Percentiles rank a stretch among this genome's conserved stretches.
Conservation (phyloP, 2,113 vertebrate genomes). For the Siniperca chuatsi region DNA sequence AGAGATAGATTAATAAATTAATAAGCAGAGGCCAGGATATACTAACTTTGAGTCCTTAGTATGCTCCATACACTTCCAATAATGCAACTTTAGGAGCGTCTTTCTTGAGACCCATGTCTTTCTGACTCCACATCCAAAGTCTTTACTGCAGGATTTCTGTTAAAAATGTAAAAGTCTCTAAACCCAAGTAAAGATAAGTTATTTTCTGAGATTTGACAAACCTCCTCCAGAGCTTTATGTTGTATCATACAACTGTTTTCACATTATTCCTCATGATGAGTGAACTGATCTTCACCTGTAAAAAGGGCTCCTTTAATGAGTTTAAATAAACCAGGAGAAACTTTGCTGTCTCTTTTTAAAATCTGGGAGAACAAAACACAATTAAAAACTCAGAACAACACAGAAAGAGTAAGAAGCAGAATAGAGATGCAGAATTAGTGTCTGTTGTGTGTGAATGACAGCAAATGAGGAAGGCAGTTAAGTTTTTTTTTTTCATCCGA, state of each 20-base stretch:
- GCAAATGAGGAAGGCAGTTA: conserved; percentile 55
- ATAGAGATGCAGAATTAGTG: conserved; percentile 2
- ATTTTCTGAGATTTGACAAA: conserved; percentile 5
- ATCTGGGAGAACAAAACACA: not conserved
- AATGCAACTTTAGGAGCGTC: not conserved
- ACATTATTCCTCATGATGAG: not conserved
- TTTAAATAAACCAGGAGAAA: conserved; percentile 33
- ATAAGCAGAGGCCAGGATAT: not conserved
- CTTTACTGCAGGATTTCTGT: not conserved
- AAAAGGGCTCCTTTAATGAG: not conserved
- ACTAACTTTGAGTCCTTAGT: not conserved
- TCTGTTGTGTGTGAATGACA: conserved; percentile 47
- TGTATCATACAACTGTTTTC: not conserved
- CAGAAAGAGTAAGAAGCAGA: conserved; percentile 11
- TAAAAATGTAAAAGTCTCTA: not conserved
- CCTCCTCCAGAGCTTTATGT: not conserved
- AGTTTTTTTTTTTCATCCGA: conserved; percentile 70
- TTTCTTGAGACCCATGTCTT: not conserved
- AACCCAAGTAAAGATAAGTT: not conserved
- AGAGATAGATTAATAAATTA: not conserved
- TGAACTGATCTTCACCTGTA: conserved; percentile 13
- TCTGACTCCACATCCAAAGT: not conserved
- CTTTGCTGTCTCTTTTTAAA: not conserved
- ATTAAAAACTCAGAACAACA: conserved; percentile 8
- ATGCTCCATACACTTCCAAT: conserved; percentile 1